These are phyloP conservation scores for Chaunax sp. DNA, from an alignment of 2,797 vertebrate genomes.

Conservation along the genomic window DNA sequence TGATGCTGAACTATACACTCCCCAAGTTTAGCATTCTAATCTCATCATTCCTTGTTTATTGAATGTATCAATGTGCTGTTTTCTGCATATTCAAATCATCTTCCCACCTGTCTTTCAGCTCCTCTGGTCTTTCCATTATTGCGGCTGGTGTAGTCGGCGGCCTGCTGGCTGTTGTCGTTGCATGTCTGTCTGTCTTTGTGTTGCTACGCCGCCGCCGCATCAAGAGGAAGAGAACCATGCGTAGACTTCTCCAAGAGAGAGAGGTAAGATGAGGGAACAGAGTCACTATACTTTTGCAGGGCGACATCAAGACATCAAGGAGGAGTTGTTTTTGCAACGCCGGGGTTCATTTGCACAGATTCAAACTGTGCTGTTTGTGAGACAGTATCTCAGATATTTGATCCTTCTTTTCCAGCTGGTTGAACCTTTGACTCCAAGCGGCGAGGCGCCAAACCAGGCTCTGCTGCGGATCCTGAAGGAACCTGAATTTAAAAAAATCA, in stretches of 20 bases:
- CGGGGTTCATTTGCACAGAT: constrained; percentile 1
- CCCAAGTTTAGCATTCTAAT: neutral
- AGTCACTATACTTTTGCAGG: neutral
- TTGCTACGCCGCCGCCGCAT: constrained; percentile 91
- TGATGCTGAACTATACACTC: neutral
- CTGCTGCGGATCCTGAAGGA: constrained; percentile 96
- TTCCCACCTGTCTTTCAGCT: constrained; percentile 51
- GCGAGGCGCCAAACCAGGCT: constrained; percentile 97
- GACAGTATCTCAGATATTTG: constrained; percentile 1
- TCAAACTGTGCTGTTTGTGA: neutral
- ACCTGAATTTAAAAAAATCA: constrained; percentile 97
- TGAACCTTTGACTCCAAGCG: constrained; percentile 95
- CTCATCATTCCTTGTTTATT: constrained; percentile 15
- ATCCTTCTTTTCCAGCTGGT: constrained; percentile 85
- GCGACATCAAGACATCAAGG: constrained; percentile 3
- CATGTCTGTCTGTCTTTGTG: constrained; percentile 88
- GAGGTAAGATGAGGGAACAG: constrained; percentile 81
- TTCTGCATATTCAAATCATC: constrained; percentile 17
- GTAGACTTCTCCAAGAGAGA: constrained; percentile 93
- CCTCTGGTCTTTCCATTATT: constrained; percentile 87
- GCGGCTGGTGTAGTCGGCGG: constrained; percentile 92
- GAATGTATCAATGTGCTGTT: constrained; percentile 18
- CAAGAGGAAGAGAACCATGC: constrained; percentile 92
- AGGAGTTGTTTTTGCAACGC: neutral
- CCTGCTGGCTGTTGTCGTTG: constrained; percentile 87